Percentiles rank a stretch among this genome's conserved stretches.
Evolutionary conservation across 2,113 vertebrate species (phyloP).

Genomic region (Triplophysa rosa): DNA sequence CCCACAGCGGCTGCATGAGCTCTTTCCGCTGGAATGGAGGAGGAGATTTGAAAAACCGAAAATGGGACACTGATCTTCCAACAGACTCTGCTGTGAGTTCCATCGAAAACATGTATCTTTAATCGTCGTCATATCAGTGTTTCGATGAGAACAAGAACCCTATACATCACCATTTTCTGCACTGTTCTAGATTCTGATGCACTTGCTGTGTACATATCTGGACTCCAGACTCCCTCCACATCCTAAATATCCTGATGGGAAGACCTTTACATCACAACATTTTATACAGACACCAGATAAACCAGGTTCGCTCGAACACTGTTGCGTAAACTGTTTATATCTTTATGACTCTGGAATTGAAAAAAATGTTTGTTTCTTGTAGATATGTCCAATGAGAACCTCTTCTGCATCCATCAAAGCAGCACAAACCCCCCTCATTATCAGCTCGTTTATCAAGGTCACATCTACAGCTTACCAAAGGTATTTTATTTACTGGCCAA

Average conservation of each 20-base stretch:
- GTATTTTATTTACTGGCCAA: constrained; percentile 64
- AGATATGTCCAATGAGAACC: constrained; percentile 92
- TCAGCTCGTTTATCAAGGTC: constrained; percentile 90
- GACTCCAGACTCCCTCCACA: constrained; percentile 94
- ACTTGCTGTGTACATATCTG: constrained; percentile 93
- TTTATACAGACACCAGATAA: constrained; percentile 92
- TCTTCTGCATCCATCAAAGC: constrained; percentile 94
- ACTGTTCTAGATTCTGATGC: constrained; percentile 86
- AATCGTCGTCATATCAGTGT: background rate
- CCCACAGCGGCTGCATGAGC: constrained; percentile 97
- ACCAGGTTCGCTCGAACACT: constrained; percentile 77
- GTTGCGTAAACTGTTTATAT: background rate
- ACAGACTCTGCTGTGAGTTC: constrained; percentile 88
- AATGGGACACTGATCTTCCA: constrained; percentile 94
- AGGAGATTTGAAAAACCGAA: constrained; percentile 88
- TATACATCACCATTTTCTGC: background rate
- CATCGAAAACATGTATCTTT: background rate
- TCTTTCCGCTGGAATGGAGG: constrained; percentile 93
- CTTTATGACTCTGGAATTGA: background rate
- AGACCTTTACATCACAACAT: constrained; percentile 95
- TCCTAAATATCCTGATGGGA: constrained; percentile 94
- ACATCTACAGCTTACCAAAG: constrained; percentile 92
- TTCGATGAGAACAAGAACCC: background rate
- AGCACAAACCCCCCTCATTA: constrained; percentile 90
- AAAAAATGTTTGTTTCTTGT: constrained; percentile 2